Evolutionary conservation across 92 coral and sea anemone species (phyloP).

Genomic region (Montipora capitata): DNA sequence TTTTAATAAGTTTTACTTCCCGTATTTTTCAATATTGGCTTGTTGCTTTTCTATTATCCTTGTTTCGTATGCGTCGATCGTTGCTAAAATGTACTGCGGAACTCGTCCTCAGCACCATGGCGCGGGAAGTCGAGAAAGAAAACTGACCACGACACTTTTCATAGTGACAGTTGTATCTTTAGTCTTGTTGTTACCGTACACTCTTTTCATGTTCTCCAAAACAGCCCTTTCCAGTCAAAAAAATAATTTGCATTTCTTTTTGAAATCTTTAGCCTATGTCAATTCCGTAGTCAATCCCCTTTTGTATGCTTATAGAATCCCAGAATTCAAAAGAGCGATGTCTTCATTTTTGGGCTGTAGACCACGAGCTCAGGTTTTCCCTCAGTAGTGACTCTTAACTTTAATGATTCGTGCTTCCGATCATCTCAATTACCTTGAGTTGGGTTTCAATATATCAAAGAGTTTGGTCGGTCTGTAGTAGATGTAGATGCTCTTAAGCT

Average conservation of each 20-base stretch:
- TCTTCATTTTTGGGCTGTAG: neutral
- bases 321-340: slow-evolving; percentile 11
- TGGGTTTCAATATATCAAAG: no score
- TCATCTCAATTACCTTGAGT: no score
- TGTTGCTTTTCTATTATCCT: neutral
- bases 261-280: neutral
- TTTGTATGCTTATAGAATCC: neutral
- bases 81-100: neutral
- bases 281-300: slow-evolving; percentile 4
- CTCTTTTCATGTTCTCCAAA: neutral
- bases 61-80: neutral
- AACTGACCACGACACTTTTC: slow-evolving; percentile 2
- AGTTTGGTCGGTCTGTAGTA: no score
- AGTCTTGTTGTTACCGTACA: neutral
- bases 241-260: no score
- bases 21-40: neutral
- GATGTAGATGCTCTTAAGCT: no score
- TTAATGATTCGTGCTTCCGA: no score
- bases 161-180: neutral
- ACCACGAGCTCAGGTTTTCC: no score
- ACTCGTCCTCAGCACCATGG: neutral
- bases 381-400: no score
- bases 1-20: neutral
- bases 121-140: neutral
- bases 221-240: no score